Evolutionary conservation across 2,113 vertebrate genomes (phyloP), one percentile per base, ranked within the genome.

Genomic region (Tetrao urogallus): DNA sequence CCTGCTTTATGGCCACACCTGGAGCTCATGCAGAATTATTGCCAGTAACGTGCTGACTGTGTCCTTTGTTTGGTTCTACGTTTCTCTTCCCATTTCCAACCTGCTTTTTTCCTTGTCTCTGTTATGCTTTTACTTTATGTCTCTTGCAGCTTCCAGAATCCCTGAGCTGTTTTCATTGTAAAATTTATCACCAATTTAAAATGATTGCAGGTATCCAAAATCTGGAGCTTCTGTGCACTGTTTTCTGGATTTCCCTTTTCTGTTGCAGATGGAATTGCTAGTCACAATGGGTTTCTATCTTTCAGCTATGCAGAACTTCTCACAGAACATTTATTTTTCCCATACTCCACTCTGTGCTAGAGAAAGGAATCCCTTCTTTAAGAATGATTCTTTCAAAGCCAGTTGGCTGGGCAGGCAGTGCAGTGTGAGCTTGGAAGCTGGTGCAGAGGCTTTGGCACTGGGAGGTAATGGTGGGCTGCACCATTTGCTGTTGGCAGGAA

Each of bases 231-330:
- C 19, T 57, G 30, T 61, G 57, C 52, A 84, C 20, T 86, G 21
- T 50, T 81, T 74, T 50, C 47, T 75, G 48, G 28, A 10, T n/a
- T 72, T 74, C 11, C 5, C 32, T 58, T 50, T 67, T 75, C n/a
- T 38, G 48, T 38, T n/a, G 25, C 34, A 84, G 20, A 28, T 34
- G 54, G 16, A 56, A 60, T 67, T 81, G 38, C 17, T 34, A 28
- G n/a, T 4, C 10, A 20, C 1, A 2, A 24, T 1, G 10, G 45
- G 19, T 3, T 6, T 8, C 34, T 21, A 28, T 42, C 22, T 38
- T 36, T 66, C 6, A 64, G 22, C 9, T 50, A 50, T n/a, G 8
- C 21, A 66, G 34, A 64, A 63, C 34, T 43, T 69, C n/a, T 70
- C 17, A 15, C 6, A 73, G 64, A 76, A n/a, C 11, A 15, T 4